Percentiles rank a stretch among this genome's conserved stretches.
Conservation (phyloP, 2,113 vertebrate species). For the Carassius carassius region DNA sequence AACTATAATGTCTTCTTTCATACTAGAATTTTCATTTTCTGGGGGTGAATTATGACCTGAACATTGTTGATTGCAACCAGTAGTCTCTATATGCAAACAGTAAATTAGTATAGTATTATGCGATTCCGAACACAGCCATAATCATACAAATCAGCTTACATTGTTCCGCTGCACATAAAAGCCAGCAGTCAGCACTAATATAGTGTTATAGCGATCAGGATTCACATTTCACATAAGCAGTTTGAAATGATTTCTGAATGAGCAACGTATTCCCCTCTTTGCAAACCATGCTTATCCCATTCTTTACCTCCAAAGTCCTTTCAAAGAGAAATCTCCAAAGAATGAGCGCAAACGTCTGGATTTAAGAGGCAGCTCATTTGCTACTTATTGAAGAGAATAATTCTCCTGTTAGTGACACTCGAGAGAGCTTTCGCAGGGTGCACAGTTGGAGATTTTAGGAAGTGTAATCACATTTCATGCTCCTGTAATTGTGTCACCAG, state of each 20-base stretch:
- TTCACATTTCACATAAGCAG: not conserved
- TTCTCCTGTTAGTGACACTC: slow-evolving; percentile 30
- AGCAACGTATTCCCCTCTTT: slow-evolving; percentile 8
- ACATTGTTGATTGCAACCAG: not conserved
- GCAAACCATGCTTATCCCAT: slow-evolving; percentile 31
- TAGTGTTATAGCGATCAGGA: not conserved
- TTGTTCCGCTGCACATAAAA: not conserved
- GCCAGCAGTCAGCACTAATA: slow-evolving; percentile 16
- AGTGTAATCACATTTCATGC: slow-evolving; percentile 38
- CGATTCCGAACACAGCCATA: not conserved
- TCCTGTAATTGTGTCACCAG: not conserved
- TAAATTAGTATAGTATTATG: not conserved
- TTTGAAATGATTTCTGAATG: slow-evolving; percentile 11
- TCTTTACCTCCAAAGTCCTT: slow-evolving; percentile 8
- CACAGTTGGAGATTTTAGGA: slow-evolving; percentile 19
- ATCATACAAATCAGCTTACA: slow-evolving; percentile 11
- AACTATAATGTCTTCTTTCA: not conserved
- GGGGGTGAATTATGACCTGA: not conserved
- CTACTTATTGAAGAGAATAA: slow-evolving; percentile 38
- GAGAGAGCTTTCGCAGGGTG: not conserved
- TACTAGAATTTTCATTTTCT: not conserved
- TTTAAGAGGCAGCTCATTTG: slow-evolving; percentile 35
- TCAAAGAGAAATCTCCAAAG: slow-evolving; percentile 38
- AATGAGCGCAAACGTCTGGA: not conserved
- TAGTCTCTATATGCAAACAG: not conserved